These are phyloP conservation scores for Hyppa rectilinea DNA, from an alignment of 2,888 invertebrate species.

Conservation along the genomic window DNA sequence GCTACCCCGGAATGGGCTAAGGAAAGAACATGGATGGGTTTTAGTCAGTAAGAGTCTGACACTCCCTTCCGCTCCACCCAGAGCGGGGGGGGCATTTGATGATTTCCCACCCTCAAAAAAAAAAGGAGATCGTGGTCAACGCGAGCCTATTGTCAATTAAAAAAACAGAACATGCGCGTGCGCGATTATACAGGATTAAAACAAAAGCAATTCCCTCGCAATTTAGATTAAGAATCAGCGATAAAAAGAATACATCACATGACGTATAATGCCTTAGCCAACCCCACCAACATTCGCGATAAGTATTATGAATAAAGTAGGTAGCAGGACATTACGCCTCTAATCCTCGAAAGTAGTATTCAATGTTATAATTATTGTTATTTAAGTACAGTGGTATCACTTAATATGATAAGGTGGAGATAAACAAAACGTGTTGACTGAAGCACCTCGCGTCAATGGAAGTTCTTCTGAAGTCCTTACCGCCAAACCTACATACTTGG, in stretches of 20 bases:
- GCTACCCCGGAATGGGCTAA: too few species aligned
- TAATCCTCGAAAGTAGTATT: not conserved
- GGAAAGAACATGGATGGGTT: too few species aligned
- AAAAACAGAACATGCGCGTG: not conserved
- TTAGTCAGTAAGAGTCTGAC: too few species aligned
- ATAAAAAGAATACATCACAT: slow-evolving; percentile 26
- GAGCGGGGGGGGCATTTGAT: too few species aligned
- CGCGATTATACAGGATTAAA: slow-evolving; percentile 32
- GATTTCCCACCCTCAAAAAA: too few species aligned
- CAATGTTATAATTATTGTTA: slow-evolving; percentile 2
- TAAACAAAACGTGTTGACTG: slow-evolving; percentile 9
- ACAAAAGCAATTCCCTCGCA: slow-evolving; percentile 11
- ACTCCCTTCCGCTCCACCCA: too few species aligned
- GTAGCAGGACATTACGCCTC: not conserved
- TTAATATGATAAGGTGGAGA: not conserved
- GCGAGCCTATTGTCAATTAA: too few species aligned
- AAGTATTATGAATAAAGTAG: slow-evolving; percentile 3
- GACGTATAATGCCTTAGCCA: slow-evolving; percentile 3
- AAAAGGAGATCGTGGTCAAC: too few species aligned
- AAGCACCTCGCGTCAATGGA: not conserved
- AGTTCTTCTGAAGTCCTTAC: not conserved
- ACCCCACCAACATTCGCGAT: not conserved
- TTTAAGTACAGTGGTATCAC: slow-evolving; percentile 4
- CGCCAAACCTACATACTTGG: too few species aligned
- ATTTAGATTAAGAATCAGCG: slow-evolving; percentile 20